A percentile compares a stretch with the other conserved stretches of the same genome.
Conservation (phyloP, 1,140 invertebrate genomes). For the Bombyx mandarina region DNA sequence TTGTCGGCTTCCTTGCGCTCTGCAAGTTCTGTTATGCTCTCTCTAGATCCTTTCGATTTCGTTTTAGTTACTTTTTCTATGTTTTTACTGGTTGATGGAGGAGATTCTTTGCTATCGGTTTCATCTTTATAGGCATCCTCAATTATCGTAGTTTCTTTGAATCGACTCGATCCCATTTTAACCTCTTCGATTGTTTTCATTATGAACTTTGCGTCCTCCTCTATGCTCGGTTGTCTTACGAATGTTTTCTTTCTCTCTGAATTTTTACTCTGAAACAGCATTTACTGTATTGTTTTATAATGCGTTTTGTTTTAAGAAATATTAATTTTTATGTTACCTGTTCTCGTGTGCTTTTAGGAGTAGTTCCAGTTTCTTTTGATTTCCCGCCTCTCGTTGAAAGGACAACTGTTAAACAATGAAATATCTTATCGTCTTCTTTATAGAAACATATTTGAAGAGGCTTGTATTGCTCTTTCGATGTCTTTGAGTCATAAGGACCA, state of each 20-base stretch:
- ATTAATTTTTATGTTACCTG: conserved; percentile 35
- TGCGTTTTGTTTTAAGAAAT: conserved; percentile 8
- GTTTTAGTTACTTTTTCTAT: conserved; percentile 27
- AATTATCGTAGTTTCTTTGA: conserved; percentile 23
- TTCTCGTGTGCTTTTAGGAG: conserved; percentile 32
- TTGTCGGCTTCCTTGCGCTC: conserved; percentile 44
- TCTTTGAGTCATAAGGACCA: too few relatives aligned
- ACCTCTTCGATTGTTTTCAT: conserved; percentile 63
- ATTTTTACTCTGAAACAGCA: conserved; percentile 29
- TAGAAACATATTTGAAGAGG: too few relatives aligned
- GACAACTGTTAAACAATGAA: conserved; percentile 26
- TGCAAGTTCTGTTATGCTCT: conserved; percentile 52
- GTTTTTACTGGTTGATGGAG: conserved; percentile 32
- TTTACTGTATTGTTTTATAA: conserved; percentile 18
- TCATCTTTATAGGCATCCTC: conserved; percentile 20
- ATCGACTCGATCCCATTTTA: conserved; percentile 48
- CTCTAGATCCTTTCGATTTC: conserved; percentile 35
- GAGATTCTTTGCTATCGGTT: conserved; percentile 11
- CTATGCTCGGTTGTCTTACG: conserved; percentile 45
- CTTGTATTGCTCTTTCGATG: too few relatives aligned
- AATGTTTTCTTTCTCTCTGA: conserved; percentile 39
- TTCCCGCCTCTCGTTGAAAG: conserved; percentile 38
- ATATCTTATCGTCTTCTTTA: not conserved
- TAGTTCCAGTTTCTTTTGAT: conserved; percentile 26
- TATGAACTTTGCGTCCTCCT: conserved; percentile 61